Base-by-base conservation (phyloP, 1,140 invertebrate species). In the Drosophila watanabei region DNA sequence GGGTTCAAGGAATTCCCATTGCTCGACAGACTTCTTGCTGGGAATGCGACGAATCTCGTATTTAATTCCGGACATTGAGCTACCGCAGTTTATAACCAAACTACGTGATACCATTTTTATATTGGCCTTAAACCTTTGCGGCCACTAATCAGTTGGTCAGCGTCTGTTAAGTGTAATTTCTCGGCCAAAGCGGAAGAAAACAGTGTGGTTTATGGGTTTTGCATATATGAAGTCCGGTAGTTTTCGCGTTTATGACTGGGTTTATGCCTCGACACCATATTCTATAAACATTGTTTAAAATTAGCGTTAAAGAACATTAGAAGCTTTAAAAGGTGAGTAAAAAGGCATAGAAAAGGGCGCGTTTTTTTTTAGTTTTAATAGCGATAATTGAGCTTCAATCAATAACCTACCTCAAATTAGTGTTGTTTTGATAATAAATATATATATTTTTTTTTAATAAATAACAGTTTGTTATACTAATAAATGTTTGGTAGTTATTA, bases 31-130 rank as follows among this genome's bases (percentile, higher is more conserved):
- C 16, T 68, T 28, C 48, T 71, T 14, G 33, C n/a, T 52, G 68
- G 64, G 30, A 69, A 71, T 39, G 37, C 35, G 16, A 13, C 24
- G 24, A 30, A 20, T 8, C 4, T 10, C 58, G 63, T 28, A 54
- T 46, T 46, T 46, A 37, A 48, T 39, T 71, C 64, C 68, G 68
- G 48, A 48, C 46, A 56, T 46, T 54, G 46, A 57, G 45, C 49
- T 9, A 14, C 51, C 63, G 66, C 54, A 28, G 54, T 46, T 71
- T 56, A 39, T 71, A 56, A 11, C 49, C 33, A 56, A 56, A 24
- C 18, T 68, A 71, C 68, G 68, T 71, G 68, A 69, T 69, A 71
- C 68, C 68, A 48, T 48, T 71, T 69, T 69, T 46, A 16, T 69
- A 20, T 54, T 57, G 68, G 51, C 64, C 48, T 71, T 57, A 56